A percentile compares a stretch with the other conserved stretches of the same genome.
Evolutionary conservation across 2,113 vertebrate genomes (phyloP).

Genomic region (Gulo gulo): DNA sequence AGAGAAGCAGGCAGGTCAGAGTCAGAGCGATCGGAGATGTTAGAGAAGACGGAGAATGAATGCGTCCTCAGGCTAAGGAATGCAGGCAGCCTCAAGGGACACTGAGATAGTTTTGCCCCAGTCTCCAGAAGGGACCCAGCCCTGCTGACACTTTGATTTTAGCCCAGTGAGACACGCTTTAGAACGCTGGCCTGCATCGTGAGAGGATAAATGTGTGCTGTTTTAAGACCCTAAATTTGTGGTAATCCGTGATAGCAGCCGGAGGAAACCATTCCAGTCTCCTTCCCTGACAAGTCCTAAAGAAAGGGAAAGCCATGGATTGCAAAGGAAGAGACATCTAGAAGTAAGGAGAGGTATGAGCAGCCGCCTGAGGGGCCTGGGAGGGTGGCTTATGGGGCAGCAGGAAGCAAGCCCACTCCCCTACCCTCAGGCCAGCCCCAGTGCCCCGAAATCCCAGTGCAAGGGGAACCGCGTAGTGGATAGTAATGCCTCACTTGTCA

Average conservation of each 20-base stretch:
- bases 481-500: background rate
- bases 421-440: background rate
- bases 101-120: background rate
- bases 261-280: background rate
- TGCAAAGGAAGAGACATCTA: background rate
- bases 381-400: background rate
- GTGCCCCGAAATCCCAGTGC: fast-evolving
- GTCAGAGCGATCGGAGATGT: too few relatives aligned
- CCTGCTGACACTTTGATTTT: background rate
- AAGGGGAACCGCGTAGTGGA: background rate
- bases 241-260: background rate
- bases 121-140: background rate
- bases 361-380: background rate
- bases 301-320: background rate
- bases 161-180: background rate
- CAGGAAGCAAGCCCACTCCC: background rate
- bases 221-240: background rate
- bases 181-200: background rate
- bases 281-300: background rate
- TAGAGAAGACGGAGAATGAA: background rate
- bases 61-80: background rate
- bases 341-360: background rate
- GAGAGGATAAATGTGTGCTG: background rate
- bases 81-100: background rate
- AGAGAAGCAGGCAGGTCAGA: background rate